These are phyloP conservation scores for Mythimna vitellina DNA, from an alignment of 2,888 invertebrate species.

Conservation along the genomic window DNA sequence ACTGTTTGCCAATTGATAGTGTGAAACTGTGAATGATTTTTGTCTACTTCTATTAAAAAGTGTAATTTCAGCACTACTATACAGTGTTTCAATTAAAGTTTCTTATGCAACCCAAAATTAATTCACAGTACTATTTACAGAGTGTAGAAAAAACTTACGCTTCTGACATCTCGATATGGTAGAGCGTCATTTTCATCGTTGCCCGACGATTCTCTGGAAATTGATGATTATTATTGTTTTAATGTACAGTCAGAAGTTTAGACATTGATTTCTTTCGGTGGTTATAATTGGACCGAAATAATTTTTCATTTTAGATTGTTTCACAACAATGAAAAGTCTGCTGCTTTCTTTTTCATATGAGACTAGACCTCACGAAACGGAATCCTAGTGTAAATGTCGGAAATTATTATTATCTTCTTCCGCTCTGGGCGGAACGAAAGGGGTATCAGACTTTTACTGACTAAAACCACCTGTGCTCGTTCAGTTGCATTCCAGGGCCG, in stretches of 20 bases:
- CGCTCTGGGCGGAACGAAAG: too few relatives aligned
- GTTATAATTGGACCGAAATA: too few relatives aligned
- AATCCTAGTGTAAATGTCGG: too few relatives aligned
- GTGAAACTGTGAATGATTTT: slow-evolving; percentile 44
- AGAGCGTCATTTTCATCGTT: slow-evolving; percentile 97
- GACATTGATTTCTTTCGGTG: background rate
- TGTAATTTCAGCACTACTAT: slow-evolving; percentile 53
- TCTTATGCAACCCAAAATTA: slow-evolving; percentile 40
- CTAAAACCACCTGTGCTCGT: too few relatives aligned
- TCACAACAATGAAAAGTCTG: too few relatives aligned
- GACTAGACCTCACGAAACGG: too few relatives aligned
- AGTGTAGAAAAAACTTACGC: slow-evolving; percentile 92
- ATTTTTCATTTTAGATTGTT: too few relatives aligned
- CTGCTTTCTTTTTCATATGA: too few relatives aligned
- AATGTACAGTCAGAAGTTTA: background rate
- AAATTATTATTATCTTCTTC: too few relatives aligned
- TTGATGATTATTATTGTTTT: slow-evolving; percentile 4
- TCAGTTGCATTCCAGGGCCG: too few relatives aligned
- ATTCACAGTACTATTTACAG: slow-evolving; percentile 31
- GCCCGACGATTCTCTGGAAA: slow-evolving; percentile 95
- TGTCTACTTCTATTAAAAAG: slow-evolving; percentile 50
- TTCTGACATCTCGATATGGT: slow-evolving; percentile 95
- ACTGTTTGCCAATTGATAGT: slow-evolving; percentile 34
- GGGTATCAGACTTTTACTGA: too few relatives aligned
- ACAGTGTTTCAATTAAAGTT: slow-evolving; percentile 41